Percentiles rank a stretch among this genome's conserved stretches.
Conservation (phyloP, 1,140 invertebrate genomes). For the Drosophila serrata region DNA sequence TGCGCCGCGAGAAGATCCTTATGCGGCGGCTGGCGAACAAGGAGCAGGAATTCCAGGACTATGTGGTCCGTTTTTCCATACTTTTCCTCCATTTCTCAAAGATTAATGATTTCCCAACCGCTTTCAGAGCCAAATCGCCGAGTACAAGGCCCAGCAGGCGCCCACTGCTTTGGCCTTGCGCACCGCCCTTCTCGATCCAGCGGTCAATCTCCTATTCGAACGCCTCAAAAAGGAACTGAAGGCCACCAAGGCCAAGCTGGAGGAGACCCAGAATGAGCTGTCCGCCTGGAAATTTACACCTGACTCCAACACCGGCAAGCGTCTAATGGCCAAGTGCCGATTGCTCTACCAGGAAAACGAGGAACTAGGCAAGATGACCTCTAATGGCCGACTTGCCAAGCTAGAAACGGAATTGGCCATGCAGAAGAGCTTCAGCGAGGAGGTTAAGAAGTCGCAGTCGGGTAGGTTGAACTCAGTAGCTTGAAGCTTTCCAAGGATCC, state of each 20-base stretch:
- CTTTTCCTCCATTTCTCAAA: too few species aligned
- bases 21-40: constrained; percentile 96
- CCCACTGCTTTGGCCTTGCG: constrained; percentile 92
- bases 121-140: constrained; percentile 94
- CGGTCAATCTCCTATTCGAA: constrained; percentile 97
- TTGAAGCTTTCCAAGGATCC: not conserved
- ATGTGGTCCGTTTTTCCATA: constrained; percentile 90
- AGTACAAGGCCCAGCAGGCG: constrained; percentile 93
- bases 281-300: constrained; percentile 99
- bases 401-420: constrained; percentile 97
- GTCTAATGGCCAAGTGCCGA: constrained; percentile 98
- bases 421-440: constrained; percentile 97
- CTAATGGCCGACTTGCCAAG: constrained; percentile 97
- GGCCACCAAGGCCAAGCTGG: constrained; percentile 94
- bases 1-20: constrained; percentile 95
- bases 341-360: constrained; percentile 99
- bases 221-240: constrained; percentile 96
- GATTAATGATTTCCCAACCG: not conserved
- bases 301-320: constrained; percentile 98
- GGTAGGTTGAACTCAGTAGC: constrained; percentile 86
- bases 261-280: constrained; percentile 99
- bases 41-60: constrained; percentile 98
- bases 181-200: constrained; percentile 95
- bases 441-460: constrained; percentile 98
- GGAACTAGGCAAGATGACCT: constrained; percentile 97